phyloP scores from a whole-genome alignment of 1,140 invertebrate species.

The Megalopta genalis region DNA sequence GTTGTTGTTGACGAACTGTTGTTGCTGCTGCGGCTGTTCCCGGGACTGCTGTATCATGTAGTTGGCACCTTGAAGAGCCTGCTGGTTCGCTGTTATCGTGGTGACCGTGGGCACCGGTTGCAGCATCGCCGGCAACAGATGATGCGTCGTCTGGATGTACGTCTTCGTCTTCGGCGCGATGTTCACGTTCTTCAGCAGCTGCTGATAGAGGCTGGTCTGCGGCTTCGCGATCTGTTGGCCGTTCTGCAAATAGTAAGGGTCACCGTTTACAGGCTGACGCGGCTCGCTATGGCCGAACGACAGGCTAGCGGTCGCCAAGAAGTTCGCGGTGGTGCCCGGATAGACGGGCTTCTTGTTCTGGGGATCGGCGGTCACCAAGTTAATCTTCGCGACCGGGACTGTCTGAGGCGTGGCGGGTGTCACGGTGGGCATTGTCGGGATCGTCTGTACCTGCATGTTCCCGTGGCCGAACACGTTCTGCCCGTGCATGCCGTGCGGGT shows the following conservation, averaged over 20 bases:
- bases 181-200: constrained; percentile 40
- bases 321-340: constrained; percentile 46
- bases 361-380: constrained; percentile 19
- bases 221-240: constrained; percentile 31
- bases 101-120: constrained; percentile 61
- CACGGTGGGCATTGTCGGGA: constrained; percentile 31
- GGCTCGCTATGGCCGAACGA: constrained; percentile 59
- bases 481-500: constrained; percentile 63
- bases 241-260: constrained; percentile 44
- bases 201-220: constrained; percentile 46
- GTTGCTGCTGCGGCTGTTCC: constrained; percentile 63
- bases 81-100: constrained; percentile 32
- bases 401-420: constrained; percentile 30
- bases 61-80: constrained; percentile 28
- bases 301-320: constrained; percentile 64
- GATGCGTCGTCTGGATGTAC: constrained; percentile 65
- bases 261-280: constrained; percentile 39
- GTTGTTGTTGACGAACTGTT: constrained; percentile 66
- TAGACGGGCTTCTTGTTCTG: constrained; percentile 50
- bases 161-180: constrained; percentile 60
- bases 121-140: constrained; percentile 68
- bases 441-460: constrained; percentile 45
- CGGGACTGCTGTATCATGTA: constrained; percentile 42
- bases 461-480: constrained; percentile 55
- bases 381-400: constrained; percentile 31